Conservation (phyloP, 2,113 vertebrate species). For the Oreochromis tanganicae region DNA sequence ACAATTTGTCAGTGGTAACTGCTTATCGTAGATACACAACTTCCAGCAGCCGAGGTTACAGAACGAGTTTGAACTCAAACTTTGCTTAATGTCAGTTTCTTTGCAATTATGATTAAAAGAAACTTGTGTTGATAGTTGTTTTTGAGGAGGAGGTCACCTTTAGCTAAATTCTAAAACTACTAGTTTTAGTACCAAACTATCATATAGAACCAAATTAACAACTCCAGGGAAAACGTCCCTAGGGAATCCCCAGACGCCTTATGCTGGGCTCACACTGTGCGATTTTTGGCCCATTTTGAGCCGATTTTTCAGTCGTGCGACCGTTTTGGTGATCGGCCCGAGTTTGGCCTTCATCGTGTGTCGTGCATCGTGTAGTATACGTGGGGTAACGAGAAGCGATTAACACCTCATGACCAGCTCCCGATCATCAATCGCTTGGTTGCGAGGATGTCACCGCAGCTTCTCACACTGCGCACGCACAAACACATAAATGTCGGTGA, state of each 20-base stretch:
- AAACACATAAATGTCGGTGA: too few relatives aligned
- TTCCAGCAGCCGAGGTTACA: background rate
- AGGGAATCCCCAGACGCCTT: background rate
- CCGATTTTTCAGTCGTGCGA: too few relatives aligned
- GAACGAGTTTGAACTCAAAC: background rate
- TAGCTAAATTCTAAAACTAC: background rate
- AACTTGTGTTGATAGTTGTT: background rate
- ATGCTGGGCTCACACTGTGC: background rate
- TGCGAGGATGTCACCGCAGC: too few relatives aligned
- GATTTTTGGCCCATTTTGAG: too few relatives aligned
- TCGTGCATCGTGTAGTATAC: too few relatives aligned
- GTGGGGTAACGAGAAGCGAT: too few relatives aligned
- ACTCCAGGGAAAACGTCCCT: background rate
- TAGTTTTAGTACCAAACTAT: background rate
- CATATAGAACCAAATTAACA: background rate
- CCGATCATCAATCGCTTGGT: too few relatives aligned
- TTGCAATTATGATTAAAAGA: background rate
- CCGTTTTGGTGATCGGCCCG: too few relatives aligned
- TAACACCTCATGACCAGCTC: too few relatives aligned
- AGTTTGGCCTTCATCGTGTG: too few relatives aligned
- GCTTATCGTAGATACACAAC: background rate
- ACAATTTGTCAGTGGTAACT: accelerated
- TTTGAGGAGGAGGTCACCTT: background rate
- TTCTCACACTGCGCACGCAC: too few relatives aligned
- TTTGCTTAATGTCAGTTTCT: background rate